phyloP scores from a whole-genome alignment of 2,113 vertebrate genomes.

The Stegostoma tigrinum region DNA sequence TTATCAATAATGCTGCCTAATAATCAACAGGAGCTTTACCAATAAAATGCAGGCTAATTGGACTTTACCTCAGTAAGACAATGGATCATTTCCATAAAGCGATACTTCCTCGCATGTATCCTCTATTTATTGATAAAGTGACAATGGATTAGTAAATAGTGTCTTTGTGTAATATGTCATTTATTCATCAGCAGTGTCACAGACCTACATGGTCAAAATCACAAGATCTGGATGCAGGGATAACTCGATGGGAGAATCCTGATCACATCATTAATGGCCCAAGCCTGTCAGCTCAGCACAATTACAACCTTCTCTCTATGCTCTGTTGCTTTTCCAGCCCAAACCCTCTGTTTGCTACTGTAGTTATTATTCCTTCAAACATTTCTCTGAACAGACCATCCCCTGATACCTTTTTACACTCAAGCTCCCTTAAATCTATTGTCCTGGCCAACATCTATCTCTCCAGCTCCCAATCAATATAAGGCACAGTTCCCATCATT shows the following conservation, averaged over 20 bases:
- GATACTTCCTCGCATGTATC: background rate
- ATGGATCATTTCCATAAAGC: constrained; percentile 21
- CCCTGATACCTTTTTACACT: background rate
- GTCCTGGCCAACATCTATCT: background rate
- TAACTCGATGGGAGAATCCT: background rate
- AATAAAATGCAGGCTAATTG: constrained; percentile 18
- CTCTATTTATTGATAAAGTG: constrained; percentile 1
- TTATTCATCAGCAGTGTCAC: background rate
- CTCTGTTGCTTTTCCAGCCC: background rate
- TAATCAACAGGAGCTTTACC: constrained; percentile 13
- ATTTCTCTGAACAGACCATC: background rate
- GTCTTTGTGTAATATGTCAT: background rate
- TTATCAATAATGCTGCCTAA: constrained; percentile 18
- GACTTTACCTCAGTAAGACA: constrained; percentile 4
- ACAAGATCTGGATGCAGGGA: background rate
- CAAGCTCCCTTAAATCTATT: background rate
- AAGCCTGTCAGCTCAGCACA: background rate
- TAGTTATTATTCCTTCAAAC: background rate
- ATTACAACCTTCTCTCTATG: background rate
- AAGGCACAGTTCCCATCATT: background rate
- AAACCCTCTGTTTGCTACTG: background rate
- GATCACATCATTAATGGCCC: background rate
- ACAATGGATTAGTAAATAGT: constrained; percentile 11
- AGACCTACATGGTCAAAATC: background rate
- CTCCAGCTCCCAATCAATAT: background rate